Conservation (phyloP, 2,888 invertebrate genomes). For the Rotaria sp. region DNA sequence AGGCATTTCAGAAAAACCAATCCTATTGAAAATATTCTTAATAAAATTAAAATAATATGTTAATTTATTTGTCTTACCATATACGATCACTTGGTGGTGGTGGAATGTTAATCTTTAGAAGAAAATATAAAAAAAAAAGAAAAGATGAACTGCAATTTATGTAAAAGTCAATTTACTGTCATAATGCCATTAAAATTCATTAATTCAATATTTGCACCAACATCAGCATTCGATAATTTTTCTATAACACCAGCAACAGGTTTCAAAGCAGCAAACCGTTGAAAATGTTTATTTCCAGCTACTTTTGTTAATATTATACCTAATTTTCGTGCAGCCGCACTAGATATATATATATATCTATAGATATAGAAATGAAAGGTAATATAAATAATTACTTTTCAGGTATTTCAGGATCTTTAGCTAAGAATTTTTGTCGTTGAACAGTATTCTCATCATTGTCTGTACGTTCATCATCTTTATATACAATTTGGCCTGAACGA, state of each 20-base stretch:
- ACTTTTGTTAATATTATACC: not conserved
- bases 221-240: not conserved
- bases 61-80: not conserved
- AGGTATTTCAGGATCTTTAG: not conserved
- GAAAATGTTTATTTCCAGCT: constrained; percentile 20
- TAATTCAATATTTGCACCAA: constrained; percentile 7
- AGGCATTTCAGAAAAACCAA: constrained; percentile 19
- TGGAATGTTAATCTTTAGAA: not conserved
- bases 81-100: constrained; percentile 20
- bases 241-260: constrained; percentile 24
- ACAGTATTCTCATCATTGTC: not conserved
- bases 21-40: not conserved
- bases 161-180: not conserved
- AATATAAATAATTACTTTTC: not conserved
- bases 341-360: not conserved
- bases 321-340: constrained; percentile 5
- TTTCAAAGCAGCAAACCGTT: constrained; percentile 18
- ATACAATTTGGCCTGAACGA: not conserved
- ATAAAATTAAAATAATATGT: not conserved
- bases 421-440: not conserved
- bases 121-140: not conserved
- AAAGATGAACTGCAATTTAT: not conserved
- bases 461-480: not conserved
- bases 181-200: not conserved
- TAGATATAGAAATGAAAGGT: not conserved